Percentiles rank a stretch among this genome's conserved stretches.
Evolutionary conservation across 2,888 invertebrate genomes (phyloP).

Genomic region (Callosobruchus maculatus): DNA sequence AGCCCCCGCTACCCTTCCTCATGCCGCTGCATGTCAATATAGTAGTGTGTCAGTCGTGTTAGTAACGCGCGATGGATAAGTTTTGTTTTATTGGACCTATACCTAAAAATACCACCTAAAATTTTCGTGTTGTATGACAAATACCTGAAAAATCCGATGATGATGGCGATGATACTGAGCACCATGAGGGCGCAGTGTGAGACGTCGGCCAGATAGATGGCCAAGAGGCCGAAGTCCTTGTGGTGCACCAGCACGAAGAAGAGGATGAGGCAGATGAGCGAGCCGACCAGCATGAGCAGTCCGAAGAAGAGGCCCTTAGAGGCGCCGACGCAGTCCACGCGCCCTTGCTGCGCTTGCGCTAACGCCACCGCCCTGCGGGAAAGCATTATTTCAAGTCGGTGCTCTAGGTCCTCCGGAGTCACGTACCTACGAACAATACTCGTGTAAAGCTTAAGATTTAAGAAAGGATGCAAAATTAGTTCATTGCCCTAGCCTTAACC

Average conservation of each 20-base stretch:
- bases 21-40: no score
- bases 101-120: no score
- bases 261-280: conserved; percentile 87
- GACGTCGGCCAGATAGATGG: conserved; percentile 87
- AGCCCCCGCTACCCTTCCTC: no score
- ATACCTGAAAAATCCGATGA: conserved; percentile 86
- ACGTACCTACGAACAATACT: conserved; percentile 51
- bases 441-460: not conserved
- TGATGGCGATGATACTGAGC: conserved; percentile 83
- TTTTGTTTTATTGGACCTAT: no score
- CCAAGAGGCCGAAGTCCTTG: conserved; percentile 75
- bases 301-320: conserved; percentile 93
- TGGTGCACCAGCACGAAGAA: conserved; percentile 94
- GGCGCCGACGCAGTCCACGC: conserved; percentile 92
- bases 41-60: no score
- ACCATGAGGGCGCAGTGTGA: conserved; percentile 87
- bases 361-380: conserved; percentile 82
- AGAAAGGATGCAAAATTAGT: no score
- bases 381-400: conserved; percentile 82
- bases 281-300: conserved; percentile 81
- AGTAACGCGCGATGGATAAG: no score
- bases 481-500: no score
- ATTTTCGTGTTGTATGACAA: no score
- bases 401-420: conserved; percentile 81
- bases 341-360: conserved; percentile 78